A percentile compares a stretch with the other conserved stretches of the same genome.
These are phyloP conservation scores for Rhingia rostrata DNA, from an alignment of 2,888 invertebrate genomes.

Conservation along the genomic window DNA sequence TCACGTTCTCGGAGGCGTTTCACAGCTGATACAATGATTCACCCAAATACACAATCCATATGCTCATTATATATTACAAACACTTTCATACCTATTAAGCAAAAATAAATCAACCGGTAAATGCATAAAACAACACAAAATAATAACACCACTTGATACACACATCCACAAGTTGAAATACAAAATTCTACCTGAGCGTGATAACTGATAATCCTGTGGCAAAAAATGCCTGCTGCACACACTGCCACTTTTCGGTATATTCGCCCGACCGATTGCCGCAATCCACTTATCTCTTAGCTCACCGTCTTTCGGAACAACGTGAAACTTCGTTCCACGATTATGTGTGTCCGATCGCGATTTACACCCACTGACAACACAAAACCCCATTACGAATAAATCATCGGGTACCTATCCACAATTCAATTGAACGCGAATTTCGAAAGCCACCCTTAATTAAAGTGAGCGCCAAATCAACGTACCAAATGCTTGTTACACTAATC, in stretches of 20 bases:
- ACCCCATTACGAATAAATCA: slow-evolving; percentile 64
- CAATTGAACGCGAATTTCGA: slow-evolving; percentile 31
- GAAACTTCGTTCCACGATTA: slow-evolving; percentile 67
- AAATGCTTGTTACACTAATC: slow-evolving; percentile 38
- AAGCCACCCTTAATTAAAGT: slow-evolving; percentile 46
- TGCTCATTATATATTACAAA: no score
- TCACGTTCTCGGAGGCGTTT: no score
- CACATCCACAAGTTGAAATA: neutral
- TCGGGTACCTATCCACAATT: slow-evolving; percentile 5
- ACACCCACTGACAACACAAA: slow-evolving; percentile 72
- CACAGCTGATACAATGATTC: no score
- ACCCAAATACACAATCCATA: no score
- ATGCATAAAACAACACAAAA: neutral
- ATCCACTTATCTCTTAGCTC: slow-evolving; percentile 66
- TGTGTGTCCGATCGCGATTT: slow-evolving; percentile 70
- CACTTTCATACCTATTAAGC: neutral
- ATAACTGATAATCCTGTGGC: slow-evolving; percentile 63
- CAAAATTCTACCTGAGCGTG: slow-evolving; percentile 61
- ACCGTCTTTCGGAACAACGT: slow-evolving; percentile 54
- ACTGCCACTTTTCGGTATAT: slow-evolving; percentile 70
- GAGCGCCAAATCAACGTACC: slow-evolving; percentile 1
- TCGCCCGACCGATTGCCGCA: slow-evolving; percentile 61
- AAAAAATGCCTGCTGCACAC: slow-evolving; percentile 67
- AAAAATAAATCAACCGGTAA: neutral
- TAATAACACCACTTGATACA: neutral